These are phyloP conservation scores for Hippolais icterina DNA, from an alignment of 2,113 vertebrate genomes.

Conservation along the genomic window DNA sequence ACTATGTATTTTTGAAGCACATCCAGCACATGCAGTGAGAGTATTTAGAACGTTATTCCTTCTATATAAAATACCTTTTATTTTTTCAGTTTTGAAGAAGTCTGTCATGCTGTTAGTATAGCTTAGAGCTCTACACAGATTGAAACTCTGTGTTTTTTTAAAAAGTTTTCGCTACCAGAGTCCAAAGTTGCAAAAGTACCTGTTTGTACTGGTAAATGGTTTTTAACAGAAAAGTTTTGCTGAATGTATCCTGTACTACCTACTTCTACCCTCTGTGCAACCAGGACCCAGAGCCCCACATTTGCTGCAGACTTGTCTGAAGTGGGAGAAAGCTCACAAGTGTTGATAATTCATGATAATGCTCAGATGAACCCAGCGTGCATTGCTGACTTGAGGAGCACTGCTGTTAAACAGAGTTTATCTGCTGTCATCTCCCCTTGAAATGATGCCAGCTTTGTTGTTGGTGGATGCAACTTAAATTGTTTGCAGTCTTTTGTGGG, in stretches of 20 bases:
- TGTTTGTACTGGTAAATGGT: not conserved
- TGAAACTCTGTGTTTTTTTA: not conserved
- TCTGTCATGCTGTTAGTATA: not conserved
- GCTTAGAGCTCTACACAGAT: not conserved
- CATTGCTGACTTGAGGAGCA: not conserved
- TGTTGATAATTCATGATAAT: not conserved
- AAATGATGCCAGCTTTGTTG: not conserved
- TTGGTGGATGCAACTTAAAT: not conserved
- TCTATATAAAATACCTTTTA: not conserved
- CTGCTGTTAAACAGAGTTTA: not conserved
- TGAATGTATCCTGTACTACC: not conserved
- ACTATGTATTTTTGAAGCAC: not conserved
- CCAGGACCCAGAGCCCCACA: fast-evolving
- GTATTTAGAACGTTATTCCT: not conserved
- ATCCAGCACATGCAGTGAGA: not conserved
- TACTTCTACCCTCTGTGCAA: not conserved
- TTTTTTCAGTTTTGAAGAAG: not conserved
- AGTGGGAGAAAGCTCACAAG: not conserved
- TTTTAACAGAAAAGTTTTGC: not conserved
- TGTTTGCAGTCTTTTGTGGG: not conserved
- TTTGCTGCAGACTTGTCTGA: not conserved
- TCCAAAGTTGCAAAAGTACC: not conserved
- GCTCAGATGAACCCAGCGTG: not conserved
- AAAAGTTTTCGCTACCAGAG: not conserved
- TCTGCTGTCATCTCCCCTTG: not conserved